Evolutionary conservation across 2,113 vertebrate genomes (phyloP).

Genomic region (Ovibos moschatus): DNA sequence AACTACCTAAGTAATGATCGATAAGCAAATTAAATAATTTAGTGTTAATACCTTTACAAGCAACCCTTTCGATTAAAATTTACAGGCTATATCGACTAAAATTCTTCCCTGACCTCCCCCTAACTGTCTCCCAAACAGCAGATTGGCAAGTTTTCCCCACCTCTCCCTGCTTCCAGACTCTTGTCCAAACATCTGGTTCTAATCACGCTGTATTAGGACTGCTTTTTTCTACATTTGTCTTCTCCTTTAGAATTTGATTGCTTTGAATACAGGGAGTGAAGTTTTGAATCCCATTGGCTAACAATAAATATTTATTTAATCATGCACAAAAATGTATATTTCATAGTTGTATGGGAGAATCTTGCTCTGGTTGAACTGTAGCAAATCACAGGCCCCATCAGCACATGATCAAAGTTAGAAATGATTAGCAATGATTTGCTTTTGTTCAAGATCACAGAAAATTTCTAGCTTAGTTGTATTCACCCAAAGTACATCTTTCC

Average conservation of each 20-base stretch:
- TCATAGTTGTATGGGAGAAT: neutral
- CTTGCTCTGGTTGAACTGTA: neutral
- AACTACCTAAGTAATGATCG: neutral
- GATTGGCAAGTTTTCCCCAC: neutral
- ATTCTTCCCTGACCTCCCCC: neutral
- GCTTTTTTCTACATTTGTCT: slow-evolving; percentile 26
- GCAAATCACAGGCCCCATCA: neutral
- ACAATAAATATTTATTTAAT: slow-evolving; percentile 53
- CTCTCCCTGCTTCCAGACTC: neutral
- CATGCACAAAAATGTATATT: slow-evolving; percentile 34
- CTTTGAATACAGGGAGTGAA: neutral
- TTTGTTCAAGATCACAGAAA: neutral
- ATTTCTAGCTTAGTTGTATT: neutral
- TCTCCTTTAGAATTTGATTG: slow-evolving; percentile 1
- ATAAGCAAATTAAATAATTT: neutral
- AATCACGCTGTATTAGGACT: neutral
- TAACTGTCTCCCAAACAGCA: neutral
- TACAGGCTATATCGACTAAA: neutral
- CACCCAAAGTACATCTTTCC: neutral
- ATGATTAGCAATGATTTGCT: neutral
- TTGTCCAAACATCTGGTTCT: slow-evolving; percentile 22
- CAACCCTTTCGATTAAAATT: neutral
- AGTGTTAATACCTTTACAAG: neutral
- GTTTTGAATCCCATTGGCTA: slow-evolving; percentile 30
- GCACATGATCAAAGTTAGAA: neutral